These are phyloP conservation scores for Oedothorax gibbosus DNA, from an alignment of 1,140 invertebrate genomes.

Conservation along the genomic window DNA sequence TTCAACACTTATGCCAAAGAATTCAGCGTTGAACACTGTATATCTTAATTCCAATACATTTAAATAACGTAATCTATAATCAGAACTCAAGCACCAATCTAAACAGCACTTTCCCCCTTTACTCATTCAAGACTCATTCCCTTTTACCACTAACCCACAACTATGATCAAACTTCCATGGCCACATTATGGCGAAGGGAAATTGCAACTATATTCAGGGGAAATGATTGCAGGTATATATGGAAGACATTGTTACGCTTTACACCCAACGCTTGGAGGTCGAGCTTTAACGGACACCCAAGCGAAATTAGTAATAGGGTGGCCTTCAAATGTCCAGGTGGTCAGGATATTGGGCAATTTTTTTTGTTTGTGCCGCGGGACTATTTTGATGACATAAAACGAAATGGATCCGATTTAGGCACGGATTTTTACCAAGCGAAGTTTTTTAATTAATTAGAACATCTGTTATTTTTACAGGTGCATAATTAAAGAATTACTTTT, in stretches of 20 bases:
- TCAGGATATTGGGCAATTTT: constrained; percentile 23
- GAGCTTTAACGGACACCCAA: constrained; percentile 5
- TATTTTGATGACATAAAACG: not conserved
- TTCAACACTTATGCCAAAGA: too few species aligned
- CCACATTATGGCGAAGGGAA: constrained; percentile 15
- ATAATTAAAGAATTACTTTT: not conserved
- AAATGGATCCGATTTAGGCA: not conserved
- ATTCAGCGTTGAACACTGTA: too few species aligned
- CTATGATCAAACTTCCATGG: not conserved
- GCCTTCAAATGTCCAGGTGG: constrained; percentile 9
- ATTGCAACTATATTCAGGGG: constrained; percentile 10
- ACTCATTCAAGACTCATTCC: not conserved
- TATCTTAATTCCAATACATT: too few species aligned
- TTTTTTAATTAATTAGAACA: not conserved
- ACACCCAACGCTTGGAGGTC: not conserved
- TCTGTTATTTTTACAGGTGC: not conserved
- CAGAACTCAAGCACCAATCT: too few species aligned
- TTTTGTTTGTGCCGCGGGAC: not conserved
- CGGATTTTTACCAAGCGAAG: not conserved
- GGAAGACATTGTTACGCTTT: not conserved
- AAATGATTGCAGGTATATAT: not conserved
- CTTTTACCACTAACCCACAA: not conserved
- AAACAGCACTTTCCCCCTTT: too few species aligned
- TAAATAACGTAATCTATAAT: too few species aligned
- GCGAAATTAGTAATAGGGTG: constrained; percentile 17